phyloP scores from a whole-genome alignment of 2,888 invertebrate species.

The Protula sp. region DNA sequence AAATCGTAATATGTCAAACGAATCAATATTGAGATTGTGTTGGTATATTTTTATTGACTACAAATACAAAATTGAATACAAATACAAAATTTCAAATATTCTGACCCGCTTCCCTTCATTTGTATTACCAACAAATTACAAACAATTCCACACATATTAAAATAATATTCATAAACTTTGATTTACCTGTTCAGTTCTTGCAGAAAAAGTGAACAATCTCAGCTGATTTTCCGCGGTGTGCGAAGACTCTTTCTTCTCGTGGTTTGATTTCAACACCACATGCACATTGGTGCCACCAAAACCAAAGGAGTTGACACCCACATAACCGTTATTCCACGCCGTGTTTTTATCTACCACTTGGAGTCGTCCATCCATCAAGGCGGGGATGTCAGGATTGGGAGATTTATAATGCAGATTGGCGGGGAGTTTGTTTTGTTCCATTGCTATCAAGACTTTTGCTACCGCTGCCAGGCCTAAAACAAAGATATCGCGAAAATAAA shows the following conservation, averaged over 20 bases:
- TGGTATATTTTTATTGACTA: too few relatives aligned
- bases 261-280: constrained; percentile 56
- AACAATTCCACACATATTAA: too few relatives aligned
- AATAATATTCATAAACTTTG: too few relatives aligned
- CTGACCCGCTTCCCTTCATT: too few relatives aligned
- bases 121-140: too few relatives aligned
- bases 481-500: too few relatives aligned
- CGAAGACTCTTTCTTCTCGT: background rate
- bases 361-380: constrained; percentile 80
- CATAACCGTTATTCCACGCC: constrained; percentile 84
- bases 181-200: background rate
- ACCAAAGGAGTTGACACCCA: constrained; percentile 93
- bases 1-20: too few relatives aligned
- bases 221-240: background rate
- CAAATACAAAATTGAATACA: too few relatives aligned
- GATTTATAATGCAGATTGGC: constrained; percentile 80
- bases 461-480: background rate
- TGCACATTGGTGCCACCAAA: constrained; percentile 74
- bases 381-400: constrained; percentile 87
- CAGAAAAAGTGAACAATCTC: background rate
- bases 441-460: constrained; percentile 66
- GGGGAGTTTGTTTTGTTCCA: constrained; percentile 85
- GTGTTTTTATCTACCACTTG: constrained; percentile 71
- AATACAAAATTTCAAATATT: too few relatives aligned
- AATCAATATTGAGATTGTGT: too few relatives aligned